Percentiles rank a stretch among this genome's conserved stretches.
Conservation (phyloP, 1,140 invertebrate genomes). For the Lucilia cuprina region DNA sequence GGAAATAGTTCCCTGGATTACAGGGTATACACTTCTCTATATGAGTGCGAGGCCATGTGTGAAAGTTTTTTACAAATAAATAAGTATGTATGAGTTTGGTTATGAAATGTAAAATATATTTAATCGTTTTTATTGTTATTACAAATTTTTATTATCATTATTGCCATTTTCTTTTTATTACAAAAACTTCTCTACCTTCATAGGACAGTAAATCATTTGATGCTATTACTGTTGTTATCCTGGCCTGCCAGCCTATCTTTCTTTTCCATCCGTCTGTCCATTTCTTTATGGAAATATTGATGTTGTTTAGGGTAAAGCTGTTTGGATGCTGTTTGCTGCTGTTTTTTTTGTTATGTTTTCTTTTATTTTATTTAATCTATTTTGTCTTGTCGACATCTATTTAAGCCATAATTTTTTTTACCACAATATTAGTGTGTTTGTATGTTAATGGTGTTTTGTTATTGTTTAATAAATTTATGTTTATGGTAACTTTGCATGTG, state of each 20-base stretch:
- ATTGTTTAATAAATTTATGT: constrained; percentile 5
- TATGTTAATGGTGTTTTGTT: background rate
- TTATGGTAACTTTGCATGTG: constrained; percentile 23
- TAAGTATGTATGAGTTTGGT: background rate
- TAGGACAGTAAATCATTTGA: too few relatives aligned
- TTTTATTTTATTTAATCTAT: background rate
- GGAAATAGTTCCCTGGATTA: too few relatives aligned
- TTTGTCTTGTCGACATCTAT: constrained; percentile 22
- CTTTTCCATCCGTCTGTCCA: too few relatives aligned
- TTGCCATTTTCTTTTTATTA: background rate
- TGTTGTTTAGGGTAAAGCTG: background rate
- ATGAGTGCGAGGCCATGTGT: too few relatives aligned
- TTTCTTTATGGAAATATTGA: background rate
- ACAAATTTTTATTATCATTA: constrained; percentile 18
- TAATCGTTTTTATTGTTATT: constrained; percentile 22
- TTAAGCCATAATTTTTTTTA: background rate
- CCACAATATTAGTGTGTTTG: background rate
- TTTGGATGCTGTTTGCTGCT: background rate
- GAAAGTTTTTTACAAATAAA: too few relatives aligned
- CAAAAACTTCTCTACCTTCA: too few relatives aligned
- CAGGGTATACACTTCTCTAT: too few relatives aligned
- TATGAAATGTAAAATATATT: constrained; percentile 4
- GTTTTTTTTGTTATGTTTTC: background rate
- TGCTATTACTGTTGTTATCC: too few relatives aligned
- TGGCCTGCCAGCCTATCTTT: too few relatives aligned